A percentile compares a stretch with the other conserved stretches of the same genome.
Conservation (phyloP, 2,888 invertebrate species). For the Eupsilia transversa region DNA sequence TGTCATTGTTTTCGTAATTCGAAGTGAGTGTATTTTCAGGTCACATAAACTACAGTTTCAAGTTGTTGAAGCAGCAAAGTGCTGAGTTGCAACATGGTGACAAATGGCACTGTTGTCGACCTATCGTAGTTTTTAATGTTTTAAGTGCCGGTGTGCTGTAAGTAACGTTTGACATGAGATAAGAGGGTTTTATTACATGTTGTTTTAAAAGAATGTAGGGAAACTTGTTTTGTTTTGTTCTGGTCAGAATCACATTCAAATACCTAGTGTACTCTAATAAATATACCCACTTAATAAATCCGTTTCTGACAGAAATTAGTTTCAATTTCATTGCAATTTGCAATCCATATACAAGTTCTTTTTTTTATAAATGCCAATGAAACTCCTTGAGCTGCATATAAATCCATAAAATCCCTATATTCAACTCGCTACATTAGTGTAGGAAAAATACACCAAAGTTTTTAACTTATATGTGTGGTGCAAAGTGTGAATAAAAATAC, state of each 20-base stretch:
- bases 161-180: conserved; percentile 30
- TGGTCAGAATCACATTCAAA: neutral
- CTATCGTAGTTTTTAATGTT: conserved; percentile 23
- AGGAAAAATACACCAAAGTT: neutral
- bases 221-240: neutral
- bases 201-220: neutral
- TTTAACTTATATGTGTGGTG: too few relatives aligned
- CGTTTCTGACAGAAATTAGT: neutral
- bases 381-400: conserved; percentile 9
- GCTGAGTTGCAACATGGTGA: conserved; percentile 36
- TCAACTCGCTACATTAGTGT: neutral
- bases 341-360: neutral
- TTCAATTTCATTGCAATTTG: neutral
- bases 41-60: conserved; percentile 42
- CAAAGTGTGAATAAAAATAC: too few relatives aligned
- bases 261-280: neutral
- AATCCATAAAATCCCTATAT: neutral
- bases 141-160: conserved; percentile 40
- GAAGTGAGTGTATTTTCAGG: conserved; percentile 40
- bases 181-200: conserved; percentile 22
- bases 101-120: conserved; percentile 37
- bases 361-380: conserved; percentile 16
- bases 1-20: conserved; percentile 55
- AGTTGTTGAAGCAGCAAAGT: conserved; percentile 42
- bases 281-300: neutral